Conservation (phyloP, 1,140 invertebrate genomes). For the Bombus terrestris region DNA sequence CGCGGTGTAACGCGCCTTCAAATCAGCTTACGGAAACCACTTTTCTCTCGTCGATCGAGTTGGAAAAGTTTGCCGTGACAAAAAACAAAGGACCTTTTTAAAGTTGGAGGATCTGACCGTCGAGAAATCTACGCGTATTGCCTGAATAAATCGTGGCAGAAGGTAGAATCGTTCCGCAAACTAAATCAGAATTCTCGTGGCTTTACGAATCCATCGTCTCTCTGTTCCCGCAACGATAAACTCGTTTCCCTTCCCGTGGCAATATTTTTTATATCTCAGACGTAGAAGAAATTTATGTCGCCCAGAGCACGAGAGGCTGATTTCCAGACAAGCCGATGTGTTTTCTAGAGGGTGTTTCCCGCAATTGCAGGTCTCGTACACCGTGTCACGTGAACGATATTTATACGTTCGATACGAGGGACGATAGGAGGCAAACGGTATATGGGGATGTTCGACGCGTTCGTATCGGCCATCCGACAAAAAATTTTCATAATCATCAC, state of each 20-base stretch:
- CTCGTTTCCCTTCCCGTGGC: neutral
- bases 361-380: neutral
- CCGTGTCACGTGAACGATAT: conserved; percentile 52
- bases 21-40: conserved; percentile 20
- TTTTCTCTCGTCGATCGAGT: conserved; percentile 5
- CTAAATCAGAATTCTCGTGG: conserved; percentile 27
- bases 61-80: neutral
- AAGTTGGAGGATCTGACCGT: neutral
- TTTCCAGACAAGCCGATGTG: conserved; percentile 30
- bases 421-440: neutral
- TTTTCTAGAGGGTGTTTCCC: neutral
- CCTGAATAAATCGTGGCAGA: neutral
- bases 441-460: neutral
- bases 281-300: conserved; percentile 42
- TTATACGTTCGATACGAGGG: conserved; percentile 46
- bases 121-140: neutral
- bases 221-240: conserved; percentile 40
- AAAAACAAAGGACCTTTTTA: neutral
- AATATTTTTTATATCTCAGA: conserved; percentile 51
- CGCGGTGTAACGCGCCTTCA: neutral
- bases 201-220: conserved; percentile 8
- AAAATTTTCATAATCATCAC: conserved; percentile 32
- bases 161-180: neutral
- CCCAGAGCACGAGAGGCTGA: conserved; percentile 25
- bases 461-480: neutral